Conservation (phyloP, 1,140 invertebrate species). For the Sitophilus oryzae region DNA sequence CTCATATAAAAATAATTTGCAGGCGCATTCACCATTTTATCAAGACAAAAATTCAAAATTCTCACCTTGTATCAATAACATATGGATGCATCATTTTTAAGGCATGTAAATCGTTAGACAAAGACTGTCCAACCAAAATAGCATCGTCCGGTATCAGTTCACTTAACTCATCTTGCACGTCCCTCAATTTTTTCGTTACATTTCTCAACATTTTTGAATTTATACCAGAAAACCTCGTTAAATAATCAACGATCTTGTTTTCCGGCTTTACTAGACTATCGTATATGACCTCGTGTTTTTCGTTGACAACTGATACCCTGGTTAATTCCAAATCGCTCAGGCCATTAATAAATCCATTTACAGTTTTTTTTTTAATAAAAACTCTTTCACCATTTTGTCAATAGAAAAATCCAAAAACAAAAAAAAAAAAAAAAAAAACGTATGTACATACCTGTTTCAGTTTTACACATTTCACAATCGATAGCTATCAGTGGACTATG, state of each 20-base stretch:
- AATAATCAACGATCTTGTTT: slow-evolving; percentile 79
- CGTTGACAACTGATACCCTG: slow-evolving; percentile 80
- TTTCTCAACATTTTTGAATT: slow-evolving; percentile 65
- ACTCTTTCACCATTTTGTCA: too few species aligned
- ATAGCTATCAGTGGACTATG: slow-evolving; percentile 82
- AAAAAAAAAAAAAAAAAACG: background rate
- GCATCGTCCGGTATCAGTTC: slow-evolving; percentile 76
- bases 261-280: slow-evolving; percentile 80
- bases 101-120: slow-evolving; percentile 82
- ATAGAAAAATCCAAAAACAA: background rate
- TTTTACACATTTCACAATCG: slow-evolving; percentile 95
- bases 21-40: too few species aligned
- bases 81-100: slow-evolving; percentile 94
- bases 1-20: too few species aligned
- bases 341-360: background rate
- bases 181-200: slow-evolving; percentile 68
- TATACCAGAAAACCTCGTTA: slow-evolving; percentile 75
- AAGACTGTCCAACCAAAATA: slow-evolving; percentile 87
- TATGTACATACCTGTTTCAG: slow-evolving; percentile 48
- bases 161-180: slow-evolving; percentile 66
- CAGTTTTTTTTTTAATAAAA: background rate
- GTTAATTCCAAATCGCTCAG: slow-evolving; percentile 65
- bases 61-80: slow-evolving; percentile 75
- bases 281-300: slow-evolving; percentile 70
- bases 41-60: background rate